A percentile compares a stretch with the other conserved stretches of the same genome.
phyloP scores from a whole-genome alignment of 2,113 vertebrate species.

The Chaetodon auriga region DNA sequence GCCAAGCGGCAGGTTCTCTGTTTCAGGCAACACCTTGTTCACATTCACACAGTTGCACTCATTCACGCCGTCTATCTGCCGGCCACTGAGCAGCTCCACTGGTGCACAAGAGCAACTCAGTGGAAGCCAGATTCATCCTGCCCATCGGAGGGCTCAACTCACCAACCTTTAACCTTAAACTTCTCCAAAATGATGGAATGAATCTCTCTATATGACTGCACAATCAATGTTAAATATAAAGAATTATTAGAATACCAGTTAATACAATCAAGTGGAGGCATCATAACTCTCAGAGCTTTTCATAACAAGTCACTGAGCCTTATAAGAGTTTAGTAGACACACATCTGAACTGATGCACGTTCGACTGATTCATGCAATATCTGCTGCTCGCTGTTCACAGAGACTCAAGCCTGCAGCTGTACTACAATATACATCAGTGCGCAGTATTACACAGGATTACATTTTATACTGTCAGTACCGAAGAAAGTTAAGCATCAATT shows the following conservation, averaged over 20 bases:
- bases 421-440: neutral
- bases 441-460: neutral
- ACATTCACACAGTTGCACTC: neutral
- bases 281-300: slow-evolving; percentile 4
- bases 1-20: neutral
- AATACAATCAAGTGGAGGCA: neutral
- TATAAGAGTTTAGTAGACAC: neutral
- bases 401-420: slow-evolving; percentile 5
- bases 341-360: neutral
- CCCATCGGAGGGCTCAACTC: too few species aligned
- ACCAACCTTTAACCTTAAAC: neutral
- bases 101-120: neutral
- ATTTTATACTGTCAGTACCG: neutral
- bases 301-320: neutral
- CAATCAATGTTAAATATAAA: neutral
- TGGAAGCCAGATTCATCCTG: neutral
- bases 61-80: neutral
- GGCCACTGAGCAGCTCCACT: slow-evolving; percentile 1
- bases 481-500: neutral
- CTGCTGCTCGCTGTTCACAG: neutral
- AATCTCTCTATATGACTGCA: neutral
- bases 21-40: neutral
- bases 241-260: slow-evolving; percentile 8
- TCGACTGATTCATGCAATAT: slow-evolving; percentile 7
- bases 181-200: neutral